Evolutionary conservation across 1,140 invertebrate species (phyloP).

Genomic region (Lordiphosa stackelbergi): DNA sequence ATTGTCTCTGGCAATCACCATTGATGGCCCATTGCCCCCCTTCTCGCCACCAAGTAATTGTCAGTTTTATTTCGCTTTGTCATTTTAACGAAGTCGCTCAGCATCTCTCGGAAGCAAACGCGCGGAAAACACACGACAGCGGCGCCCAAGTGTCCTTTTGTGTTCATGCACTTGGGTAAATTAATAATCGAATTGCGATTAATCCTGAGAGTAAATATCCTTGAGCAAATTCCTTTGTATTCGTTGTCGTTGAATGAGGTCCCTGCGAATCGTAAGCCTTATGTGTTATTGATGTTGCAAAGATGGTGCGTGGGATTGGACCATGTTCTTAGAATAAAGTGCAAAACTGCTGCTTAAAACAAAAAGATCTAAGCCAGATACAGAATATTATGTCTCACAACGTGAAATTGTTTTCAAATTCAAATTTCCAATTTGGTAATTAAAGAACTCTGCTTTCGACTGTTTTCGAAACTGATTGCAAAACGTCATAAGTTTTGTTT

Average conservation of each 20-base stretch:
- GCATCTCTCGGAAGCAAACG: slow-evolving; percentile 37
- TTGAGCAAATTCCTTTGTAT: slow-evolving; percentile 9
- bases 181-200: slow-evolving; percentile 34
- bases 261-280: not conserved
- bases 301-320: too few species aligned
- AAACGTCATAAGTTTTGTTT: too few species aligned
- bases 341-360: too few species aligned
- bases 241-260: slow-evolving; percentile 6
- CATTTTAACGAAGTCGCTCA: slow-evolving; percentile 48
- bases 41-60: slow-evolving; percentile 35
- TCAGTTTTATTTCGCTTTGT: slow-evolving; percentile 54
- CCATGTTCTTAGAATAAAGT: too few species aligned
- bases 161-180: slow-evolving; percentile 24
- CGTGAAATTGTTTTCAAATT: too few species aligned
- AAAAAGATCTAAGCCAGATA: too few species aligned
- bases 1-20: slow-evolving; percentile 41
- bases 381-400: too few species aligned
- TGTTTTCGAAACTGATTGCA: too few species aligned
- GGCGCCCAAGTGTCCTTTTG: slow-evolving; percentile 31
- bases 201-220: slow-evolving; percentile 15
- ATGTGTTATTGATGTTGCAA: not conserved
- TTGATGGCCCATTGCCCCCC: not conserved
- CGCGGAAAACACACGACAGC: slow-evolving; percentile 35
- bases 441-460: too few species aligned
- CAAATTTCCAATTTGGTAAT: too few species aligned